Conservation (phyloP, 2,113 vertebrate genomes). For the Pluvialis apricaria region DNA sequence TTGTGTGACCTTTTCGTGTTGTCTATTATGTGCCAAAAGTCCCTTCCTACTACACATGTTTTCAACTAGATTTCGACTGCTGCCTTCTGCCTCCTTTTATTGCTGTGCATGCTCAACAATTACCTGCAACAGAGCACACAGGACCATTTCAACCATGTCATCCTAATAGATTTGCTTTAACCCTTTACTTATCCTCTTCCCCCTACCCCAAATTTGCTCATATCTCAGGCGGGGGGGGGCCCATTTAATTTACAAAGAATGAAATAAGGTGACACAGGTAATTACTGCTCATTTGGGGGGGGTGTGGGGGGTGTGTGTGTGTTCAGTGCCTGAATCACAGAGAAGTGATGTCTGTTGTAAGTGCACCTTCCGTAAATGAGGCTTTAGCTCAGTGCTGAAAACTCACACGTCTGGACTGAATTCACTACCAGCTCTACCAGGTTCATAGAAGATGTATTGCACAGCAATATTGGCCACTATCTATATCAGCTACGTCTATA, state of each 20-base stretch:
- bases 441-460: background rate
- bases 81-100: background rate
- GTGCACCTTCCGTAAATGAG: background rate
- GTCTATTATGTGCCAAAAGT: background rate
- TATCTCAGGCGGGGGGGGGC: accelerated
- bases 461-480: background rate
- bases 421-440: background rate
- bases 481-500: accelerated
- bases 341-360: background rate
- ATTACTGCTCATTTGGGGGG: background rate
- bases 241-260: background rate
- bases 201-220: background rate
- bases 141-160: background rate
- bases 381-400: background rate
- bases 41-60: slow-evolving; percentile 6
- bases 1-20: slow-evolving; percentile 15
- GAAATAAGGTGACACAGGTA: background rate
- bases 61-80: background rate
- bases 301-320: too few relatives aligned
- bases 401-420: background rate
- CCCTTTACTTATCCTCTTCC: background rate
- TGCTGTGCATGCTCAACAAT: background rate
- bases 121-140: background rate
- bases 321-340: background rate
- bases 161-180: background rate